Evolutionary conservation across 2,113 vertebrate species (phyloP).

Genomic region (Myodes glareolus): DNA sequence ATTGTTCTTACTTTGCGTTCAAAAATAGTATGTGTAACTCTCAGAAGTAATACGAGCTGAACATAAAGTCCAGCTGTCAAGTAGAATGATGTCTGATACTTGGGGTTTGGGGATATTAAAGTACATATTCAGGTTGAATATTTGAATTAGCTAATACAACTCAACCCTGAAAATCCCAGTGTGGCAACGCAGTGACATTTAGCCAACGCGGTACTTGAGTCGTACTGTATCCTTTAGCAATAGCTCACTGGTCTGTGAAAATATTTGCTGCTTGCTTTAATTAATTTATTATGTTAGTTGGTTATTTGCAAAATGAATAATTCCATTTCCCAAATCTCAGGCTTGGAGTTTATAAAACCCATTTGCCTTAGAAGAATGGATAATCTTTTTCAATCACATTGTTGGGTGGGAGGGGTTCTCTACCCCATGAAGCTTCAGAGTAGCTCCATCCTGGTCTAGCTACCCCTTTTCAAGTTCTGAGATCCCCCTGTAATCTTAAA

Average conservation of each 20-base stretch:
- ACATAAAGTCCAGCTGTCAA: conserved; percentile 66
- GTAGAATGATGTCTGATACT: conserved; percentile 58
- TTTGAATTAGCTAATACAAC: conserved; percentile 65
- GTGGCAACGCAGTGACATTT: conserved; percentile 67
- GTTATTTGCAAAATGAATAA: conserved; percentile 71
- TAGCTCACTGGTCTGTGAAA: conserved; percentile 79
- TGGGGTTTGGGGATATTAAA: conserved; percentile 15
- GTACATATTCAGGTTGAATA: conserved; percentile 68
- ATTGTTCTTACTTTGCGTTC: conserved; percentile 54
- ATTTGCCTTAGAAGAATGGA: conserved; percentile 46
- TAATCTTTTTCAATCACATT: not conserved
- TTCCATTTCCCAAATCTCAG: conserved; percentile 56
- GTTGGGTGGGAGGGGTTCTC: not conserved
- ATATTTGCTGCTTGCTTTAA: conserved; percentile 76
- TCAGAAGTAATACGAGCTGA: conserved; percentile 54
- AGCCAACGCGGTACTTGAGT: conserved; percentile 78
- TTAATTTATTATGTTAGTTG: conserved; percentile 68
- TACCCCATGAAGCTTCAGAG: conserved; percentile 24
- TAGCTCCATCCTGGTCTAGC: not conserved
- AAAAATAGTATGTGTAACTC: conserved; percentile 45
- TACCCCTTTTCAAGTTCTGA: conserved; percentile 11
- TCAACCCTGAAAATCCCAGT: conserved; percentile 69
- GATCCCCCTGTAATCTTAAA: not conserved
- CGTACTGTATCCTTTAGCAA: conserved; percentile 59
- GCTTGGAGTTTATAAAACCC: conserved; percentile 50